Conservation (phyloP, 2,797 vertebrate genomes). For the Salmo trutta region DNA sequence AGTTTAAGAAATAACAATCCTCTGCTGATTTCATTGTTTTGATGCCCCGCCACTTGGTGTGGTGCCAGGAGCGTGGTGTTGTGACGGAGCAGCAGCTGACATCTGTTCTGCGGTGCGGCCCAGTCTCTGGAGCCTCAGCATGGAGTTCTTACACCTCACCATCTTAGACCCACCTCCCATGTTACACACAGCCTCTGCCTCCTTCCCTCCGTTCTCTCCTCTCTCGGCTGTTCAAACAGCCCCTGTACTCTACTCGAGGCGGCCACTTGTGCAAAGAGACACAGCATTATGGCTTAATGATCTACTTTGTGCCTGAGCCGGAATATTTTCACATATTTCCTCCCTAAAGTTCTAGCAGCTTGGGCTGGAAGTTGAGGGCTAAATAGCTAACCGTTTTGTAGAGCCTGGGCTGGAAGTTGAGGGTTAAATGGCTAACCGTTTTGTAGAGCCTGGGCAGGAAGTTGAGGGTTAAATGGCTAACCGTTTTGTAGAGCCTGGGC, state of each 20-base stretch:
- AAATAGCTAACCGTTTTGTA: background rate
- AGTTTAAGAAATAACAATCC: background rate
- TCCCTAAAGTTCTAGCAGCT: background rate
- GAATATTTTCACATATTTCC: background rate
- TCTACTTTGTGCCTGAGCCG: background rate
- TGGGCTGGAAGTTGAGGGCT: background rate
- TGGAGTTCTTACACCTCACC: background rate
- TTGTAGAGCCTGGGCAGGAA: too few species aligned
- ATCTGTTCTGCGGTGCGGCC: background rate
- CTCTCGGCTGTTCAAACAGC: conserved; percentile 12
- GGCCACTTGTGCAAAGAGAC: conserved; percentile 5
- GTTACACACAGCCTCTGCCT: background rate
- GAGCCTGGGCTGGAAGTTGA: background rate
- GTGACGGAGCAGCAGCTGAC: background rate
- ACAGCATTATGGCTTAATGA: conserved; percentile 8
- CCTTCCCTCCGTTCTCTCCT: background rate
- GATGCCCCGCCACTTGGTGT: background rate
- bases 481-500: too few species aligned
- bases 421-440: too few species aligned
- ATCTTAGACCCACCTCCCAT: background rate
- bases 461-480: too few species aligned
- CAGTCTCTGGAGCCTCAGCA: background rate
- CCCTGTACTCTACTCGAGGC: background rate
- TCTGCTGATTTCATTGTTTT: background rate
- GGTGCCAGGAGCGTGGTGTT: background rate